Evolutionary conservation across 2,888 invertebrate species (phyloP), one percentile per base, ranked within the genome.

Genomic region (Nebria salina): DNA sequence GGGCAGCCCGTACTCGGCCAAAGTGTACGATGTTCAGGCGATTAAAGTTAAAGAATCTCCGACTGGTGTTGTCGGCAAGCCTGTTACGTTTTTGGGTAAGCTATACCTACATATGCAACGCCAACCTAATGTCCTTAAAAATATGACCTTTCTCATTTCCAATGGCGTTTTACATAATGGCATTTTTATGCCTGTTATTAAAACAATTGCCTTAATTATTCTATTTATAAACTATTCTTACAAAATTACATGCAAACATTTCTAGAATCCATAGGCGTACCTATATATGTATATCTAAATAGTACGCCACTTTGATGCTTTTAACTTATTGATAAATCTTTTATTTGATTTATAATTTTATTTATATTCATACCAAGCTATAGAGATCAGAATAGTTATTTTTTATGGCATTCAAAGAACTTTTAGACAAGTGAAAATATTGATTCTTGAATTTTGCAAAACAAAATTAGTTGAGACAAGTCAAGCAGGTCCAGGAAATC

Each of bases 401-500:
- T 20, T 20, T 20, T 34, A 34, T 34, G 34, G 34, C 34, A 5
- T 20, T 20, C 20, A 34, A 34, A 34, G 2, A 34, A 34, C 5
- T 34, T 34, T 5, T 1, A 5, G 34, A 4, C 1, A 34, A 34
- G 34, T 5, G 34, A 34, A 34, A 34, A 34, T 0, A 20, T 20
- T 1, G 0, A 34, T 34, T 34, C 2, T 5, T 34, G 34, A 34
- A 34, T 34, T 65, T 66, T 15, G 2, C 2, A 72, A 87, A 87
- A 15, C 42, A 41, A 13, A 20, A 20, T 20, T 86, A 96, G 97
- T 99, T 87, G 99, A 99, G 89, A 99, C 99, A 13, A 97, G 97
- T 87, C 97, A 98, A 89, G 99, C 99, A 4, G 99, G 99, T 20
- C 98, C 99, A 0, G 99, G 99, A 26, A 99, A 99, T 89, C 91